Evolutionary conservation across 1,140 invertebrate genomes (phyloP), one percentile per base, ranked within the genome.

Genomic region (Heliothis subflexa): DNA sequence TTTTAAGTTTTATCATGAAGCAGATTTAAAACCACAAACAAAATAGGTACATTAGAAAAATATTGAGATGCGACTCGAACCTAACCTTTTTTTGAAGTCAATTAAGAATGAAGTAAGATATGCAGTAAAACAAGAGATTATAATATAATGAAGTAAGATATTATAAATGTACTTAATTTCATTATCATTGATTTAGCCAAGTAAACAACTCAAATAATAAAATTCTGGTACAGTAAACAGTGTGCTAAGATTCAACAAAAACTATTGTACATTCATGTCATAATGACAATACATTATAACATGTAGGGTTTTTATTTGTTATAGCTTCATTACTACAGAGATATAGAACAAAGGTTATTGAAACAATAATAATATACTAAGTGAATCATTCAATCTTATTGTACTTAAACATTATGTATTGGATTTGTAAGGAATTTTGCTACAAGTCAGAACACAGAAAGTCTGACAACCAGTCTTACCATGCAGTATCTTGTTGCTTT

Each of bases 271-370:
- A 64, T 49, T 49, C n/a, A 13, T 50, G n/a, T 12, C n/a, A 25
- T 68, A 18, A 68, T 50, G 21, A 68, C 25, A 52, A 4, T 47
- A 7, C 13, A 13, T 25, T 10, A 25, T 12, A 25, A 50, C 10
- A 68, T 64, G 61, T n/a, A 68, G 13, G 49, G 45, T 25, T 68
- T 68, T 68, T 68, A 68, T 68, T 68, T 68, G 64, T 68, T 68
- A 50, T 68, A 68, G 47, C 49, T 66, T 45, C 62, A 66, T 49
- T 66, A 66, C 40, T 14, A 45, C 64, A 68, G 45, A 68, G 64
- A 68, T 68, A 68, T 68, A 45, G 64, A 49, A 68, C 64, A 68
- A 68, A 68, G 64, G 64, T 68, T 47, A 68, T 64, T 64, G 61
- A 21, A 50, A 68, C 64, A 52, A 68, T 50, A 50, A 49, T 68